phyloP scores from a whole-genome alignment of 2,113 vertebrate species.

The Mandrillus leucophaeus region DNA sequence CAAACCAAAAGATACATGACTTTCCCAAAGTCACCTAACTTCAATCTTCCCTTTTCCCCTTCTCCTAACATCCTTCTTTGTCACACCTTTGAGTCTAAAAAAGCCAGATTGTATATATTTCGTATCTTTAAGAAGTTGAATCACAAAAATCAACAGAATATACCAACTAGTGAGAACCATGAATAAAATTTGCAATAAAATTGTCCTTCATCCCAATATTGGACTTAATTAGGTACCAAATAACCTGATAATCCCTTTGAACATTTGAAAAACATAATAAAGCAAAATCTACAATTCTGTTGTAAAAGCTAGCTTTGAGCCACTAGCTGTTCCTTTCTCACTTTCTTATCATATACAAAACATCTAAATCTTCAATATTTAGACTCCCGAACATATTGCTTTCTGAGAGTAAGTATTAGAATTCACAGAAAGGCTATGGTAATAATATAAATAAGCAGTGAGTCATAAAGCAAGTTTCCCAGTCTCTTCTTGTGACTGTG shows the following conservation, averaged over 20 bases:
- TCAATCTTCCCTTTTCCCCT: neutral
- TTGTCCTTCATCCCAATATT: neutral
- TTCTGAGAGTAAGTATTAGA: neutral
- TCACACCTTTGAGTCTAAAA: neutral
- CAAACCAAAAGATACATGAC: neutral
- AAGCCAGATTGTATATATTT: neutral
- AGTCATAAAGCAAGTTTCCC: neutral
- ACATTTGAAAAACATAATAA: neutral
- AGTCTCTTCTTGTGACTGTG: neutral
- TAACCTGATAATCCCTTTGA: constrained; percentile 30
- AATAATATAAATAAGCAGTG: neutral
- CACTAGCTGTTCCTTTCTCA: constrained; percentile 13
- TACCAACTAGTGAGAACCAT: constrained; percentile 11
- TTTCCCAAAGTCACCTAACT: neutral
- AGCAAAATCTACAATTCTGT: constrained; percentile 25
- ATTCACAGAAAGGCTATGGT: neutral
- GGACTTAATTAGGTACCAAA: constrained; percentile 40
- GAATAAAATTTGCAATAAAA: neutral
- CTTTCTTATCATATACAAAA: constrained; percentile 19
- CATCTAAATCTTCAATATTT: neutral
- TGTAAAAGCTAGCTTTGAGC: neutral
- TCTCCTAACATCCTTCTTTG: neutral
- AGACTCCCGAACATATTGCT: neutral
- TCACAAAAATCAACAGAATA: constrained; percentile 22
- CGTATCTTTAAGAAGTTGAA: constrained; percentile 3